Evolutionary conservation across 2,888 invertebrate species (phyloP).

Genomic region (Cabera pusaria): DNA sequence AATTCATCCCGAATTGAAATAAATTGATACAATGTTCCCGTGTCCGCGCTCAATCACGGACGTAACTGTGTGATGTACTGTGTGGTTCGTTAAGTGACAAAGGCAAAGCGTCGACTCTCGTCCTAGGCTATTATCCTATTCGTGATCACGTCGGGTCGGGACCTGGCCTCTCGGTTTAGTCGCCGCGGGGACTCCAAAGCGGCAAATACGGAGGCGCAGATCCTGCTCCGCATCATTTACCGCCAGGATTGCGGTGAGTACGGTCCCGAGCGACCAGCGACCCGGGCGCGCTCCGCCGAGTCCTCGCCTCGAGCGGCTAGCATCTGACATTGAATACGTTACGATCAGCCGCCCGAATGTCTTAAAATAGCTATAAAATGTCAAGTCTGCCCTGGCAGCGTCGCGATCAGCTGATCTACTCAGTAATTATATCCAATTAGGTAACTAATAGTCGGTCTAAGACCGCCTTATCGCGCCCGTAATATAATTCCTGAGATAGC

Average conservation of each 20-base stretch:
- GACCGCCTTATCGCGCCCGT: constrained; percentile 50
- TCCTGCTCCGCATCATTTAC: constrained; percentile 78
- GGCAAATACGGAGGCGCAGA: constrained; percentile 81
- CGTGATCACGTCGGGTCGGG: constrained; percentile 75
- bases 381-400: constrained; percentile 77
- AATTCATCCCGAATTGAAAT: constrained; percentile 58
- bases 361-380: constrained; percentile 82
- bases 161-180: constrained; percentile 75
- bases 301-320: constrained; percentile 34
- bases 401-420: constrained; percentile 77
- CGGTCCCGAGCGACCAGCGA: constrained; percentile 34
- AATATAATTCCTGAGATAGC: constrained; percentile 58
- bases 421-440: constrained; percentile 74
- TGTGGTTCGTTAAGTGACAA: constrained; percentile 77
- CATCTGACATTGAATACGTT: constrained; percentile 76
- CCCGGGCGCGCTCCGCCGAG: constrained; percentile 17
- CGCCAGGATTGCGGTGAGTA: constrained; percentile 80
- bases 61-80: constrained; percentile 67
- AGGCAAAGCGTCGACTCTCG: constrained; percentile 72
- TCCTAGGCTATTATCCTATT: constrained; percentile 78
- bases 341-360: constrained; percentile 75
- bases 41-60: constrained; percentile 63
- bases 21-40: constrained; percentile 66
- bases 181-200: constrained; percentile 78
- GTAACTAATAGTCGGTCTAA: constrained; percentile 54